phyloP scores from a whole-genome alignment of 2,888 invertebrate genomes.

The Ormia ochracea region DNA sequence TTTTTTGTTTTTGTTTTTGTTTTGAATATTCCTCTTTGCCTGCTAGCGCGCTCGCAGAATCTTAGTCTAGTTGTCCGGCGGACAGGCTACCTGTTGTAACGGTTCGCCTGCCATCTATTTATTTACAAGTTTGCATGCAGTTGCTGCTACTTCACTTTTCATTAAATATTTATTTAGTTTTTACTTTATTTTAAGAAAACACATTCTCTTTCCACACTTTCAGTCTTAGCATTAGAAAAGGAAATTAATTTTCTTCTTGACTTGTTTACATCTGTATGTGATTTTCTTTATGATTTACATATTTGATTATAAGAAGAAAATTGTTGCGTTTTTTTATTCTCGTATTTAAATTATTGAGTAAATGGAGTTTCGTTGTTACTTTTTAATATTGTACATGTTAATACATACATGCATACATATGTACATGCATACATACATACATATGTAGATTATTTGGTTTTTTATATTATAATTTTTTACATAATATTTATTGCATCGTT shows the following conservation, averaged over 20 bases:
- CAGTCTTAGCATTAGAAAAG: constrained; percentile 20
- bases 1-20: background rate
- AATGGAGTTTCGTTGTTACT: background rate
- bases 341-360: background rate
- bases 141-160: constrained; percentile 38
- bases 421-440: background rate
- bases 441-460: background rate
- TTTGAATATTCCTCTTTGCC: background rate
- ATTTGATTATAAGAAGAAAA: background rate
- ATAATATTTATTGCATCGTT: constrained; percentile 12
- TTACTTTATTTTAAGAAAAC: background rate
- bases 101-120: constrained; percentile 40
- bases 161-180: constrained; percentile 21
- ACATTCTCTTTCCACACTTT: constrained; percentile 36
- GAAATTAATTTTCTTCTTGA: constrained; percentile 33
- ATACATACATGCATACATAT: background rate
- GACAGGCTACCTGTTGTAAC: constrained; percentile 16
- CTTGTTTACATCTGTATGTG: background rate
- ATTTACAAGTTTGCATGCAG: constrained; percentile 37
- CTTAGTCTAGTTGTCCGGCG: background rate
- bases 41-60: constrained; percentile 25
- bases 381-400: background rate
- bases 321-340: background rate
- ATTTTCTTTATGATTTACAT: background rate
- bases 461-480: constrained; percentile 9